Percentiles rank a stretch among this genome's conserved stretches.
These are phyloP conservation scores for Agriopis leucophaearia DNA, from an alignment of 2,888 invertebrate species.

Conservation along the genomic window DNA sequence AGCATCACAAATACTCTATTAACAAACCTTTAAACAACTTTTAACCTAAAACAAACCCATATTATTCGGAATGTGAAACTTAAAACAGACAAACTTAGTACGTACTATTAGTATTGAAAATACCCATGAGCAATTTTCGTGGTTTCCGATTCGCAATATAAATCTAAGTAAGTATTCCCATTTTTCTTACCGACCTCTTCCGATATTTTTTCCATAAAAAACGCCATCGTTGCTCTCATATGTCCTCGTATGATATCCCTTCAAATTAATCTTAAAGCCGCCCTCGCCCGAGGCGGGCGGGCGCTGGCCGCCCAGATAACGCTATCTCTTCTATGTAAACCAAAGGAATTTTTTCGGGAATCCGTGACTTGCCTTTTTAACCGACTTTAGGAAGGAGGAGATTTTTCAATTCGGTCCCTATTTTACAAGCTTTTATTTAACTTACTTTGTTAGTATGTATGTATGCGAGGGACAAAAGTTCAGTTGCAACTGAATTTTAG, in stretches of 20 bases:
- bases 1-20: no score
- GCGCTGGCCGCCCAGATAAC: constrained; percentile 25
- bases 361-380: constrained; percentile 21
- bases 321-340: constrained; percentile 21
- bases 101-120: constrained; percentile 9
- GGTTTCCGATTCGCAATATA: constrained; percentile 25
- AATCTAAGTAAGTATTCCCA: constrained; percentile 21
- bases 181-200: constrained; percentile 27
- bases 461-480: no score
- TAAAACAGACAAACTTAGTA: not conserved
- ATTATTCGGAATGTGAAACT: no score
- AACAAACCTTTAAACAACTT: no score
- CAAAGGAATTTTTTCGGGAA: constrained; percentile 13
- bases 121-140: constrained; percentile 5
- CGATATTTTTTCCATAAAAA: constrained; percentile 33
- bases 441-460: no score
- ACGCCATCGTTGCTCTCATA: constrained; percentile 30
- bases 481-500: no score
- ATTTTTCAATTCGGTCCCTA: no score
- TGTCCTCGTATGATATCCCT: constrained; percentile 34
- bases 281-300: constrained; percentile 8
- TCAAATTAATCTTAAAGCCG: constrained; percentile 31
- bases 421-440: no score
- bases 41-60: no score
- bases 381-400: no score